Evolutionary conservation across 2,113 vertebrate species (phyloP), one percentile per base, ranked within the genome.

Genomic region (Hylia prasina): DNA sequence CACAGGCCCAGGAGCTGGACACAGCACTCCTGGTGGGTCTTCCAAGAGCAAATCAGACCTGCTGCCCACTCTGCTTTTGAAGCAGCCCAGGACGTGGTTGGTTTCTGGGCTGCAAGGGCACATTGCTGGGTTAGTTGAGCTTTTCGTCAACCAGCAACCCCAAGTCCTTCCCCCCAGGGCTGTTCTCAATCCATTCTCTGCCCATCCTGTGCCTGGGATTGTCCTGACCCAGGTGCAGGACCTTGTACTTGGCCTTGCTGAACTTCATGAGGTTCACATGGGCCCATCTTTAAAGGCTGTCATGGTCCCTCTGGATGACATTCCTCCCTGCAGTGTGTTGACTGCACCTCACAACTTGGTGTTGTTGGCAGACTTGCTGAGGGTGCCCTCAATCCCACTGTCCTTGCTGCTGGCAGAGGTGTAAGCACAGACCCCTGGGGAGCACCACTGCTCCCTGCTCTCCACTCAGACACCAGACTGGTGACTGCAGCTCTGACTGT

Each of bases 401-500:
- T 45, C 45, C 53, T 3, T 25, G 69, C 31, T 60, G 45, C 44
- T n/a, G 45, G 1, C 69, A 68, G 12, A 27, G 47, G 1, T 28
- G 61, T 39, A 16, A 37, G 16, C 1, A 12, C 13, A 30, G 78
- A 13, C 4, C 13, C 45, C 61, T 33, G 23, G n/a, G 69, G 39
- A 42, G 1, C 35, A 15, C 5, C 39, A 30, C 45, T 53, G 12
- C 0, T 68, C 5, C 1, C 78, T 53, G 61, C 3, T 19, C 17
- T 40, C 39, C 45, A 8, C 19, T 61, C 21, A 11, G 4, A 13
- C n/a, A 11, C 25, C 39, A 39, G 2, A 19, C 21, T 71, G 13
- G 3, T 42, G 17, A 3, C 28, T 68, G 24, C 21, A 15, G 0
- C 40, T 68, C 47, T 42, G 54, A 13, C 8, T 39, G 44, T 37